Conservation (phyloP, 1,140 invertebrate species). For the Lineus longissimus region DNA sequence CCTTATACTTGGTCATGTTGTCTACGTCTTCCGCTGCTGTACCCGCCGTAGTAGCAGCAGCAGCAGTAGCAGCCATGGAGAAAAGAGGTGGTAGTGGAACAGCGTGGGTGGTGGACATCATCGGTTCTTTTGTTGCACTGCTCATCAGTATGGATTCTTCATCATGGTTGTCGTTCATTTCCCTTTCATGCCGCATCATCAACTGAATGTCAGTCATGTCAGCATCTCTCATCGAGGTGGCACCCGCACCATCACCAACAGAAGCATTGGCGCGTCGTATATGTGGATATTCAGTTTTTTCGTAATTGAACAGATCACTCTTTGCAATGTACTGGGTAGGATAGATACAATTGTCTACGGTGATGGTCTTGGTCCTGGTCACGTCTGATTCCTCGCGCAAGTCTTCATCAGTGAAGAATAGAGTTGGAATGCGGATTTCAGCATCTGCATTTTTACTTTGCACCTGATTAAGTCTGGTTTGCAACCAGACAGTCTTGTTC, state of each 20-base stretch:
- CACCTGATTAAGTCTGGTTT: background rate
- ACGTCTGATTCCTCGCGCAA: background rate
- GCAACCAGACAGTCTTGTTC: background rate
- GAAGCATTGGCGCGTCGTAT: too few relatives aligned
- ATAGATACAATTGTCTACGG: background rate
- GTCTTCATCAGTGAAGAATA: background rate
- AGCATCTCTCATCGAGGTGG: background rate
- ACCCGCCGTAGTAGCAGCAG: too few relatives aligned
- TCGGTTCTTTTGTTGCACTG: background rate
- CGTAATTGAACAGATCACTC: background rate
- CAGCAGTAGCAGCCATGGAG: too few relatives aligned
- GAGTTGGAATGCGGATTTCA: background rate
- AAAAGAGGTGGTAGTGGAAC: background rate
- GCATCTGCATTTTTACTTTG: background rate
- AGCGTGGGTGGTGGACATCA: background rate
- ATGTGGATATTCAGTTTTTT: background rate
- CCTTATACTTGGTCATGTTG: background rate
- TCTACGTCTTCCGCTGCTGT: background rate
- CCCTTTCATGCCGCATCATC: background rate
- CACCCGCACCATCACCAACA: background rate
- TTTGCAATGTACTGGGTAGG: background rate
- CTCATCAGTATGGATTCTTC: background rate
- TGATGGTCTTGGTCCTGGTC: background rate
- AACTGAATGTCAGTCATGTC: background rate
- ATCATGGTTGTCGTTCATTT: background rate